Evolutionary conservation across 2,888 invertebrate species (phyloP).

Genomic region (Apantesis nais): DNA sequence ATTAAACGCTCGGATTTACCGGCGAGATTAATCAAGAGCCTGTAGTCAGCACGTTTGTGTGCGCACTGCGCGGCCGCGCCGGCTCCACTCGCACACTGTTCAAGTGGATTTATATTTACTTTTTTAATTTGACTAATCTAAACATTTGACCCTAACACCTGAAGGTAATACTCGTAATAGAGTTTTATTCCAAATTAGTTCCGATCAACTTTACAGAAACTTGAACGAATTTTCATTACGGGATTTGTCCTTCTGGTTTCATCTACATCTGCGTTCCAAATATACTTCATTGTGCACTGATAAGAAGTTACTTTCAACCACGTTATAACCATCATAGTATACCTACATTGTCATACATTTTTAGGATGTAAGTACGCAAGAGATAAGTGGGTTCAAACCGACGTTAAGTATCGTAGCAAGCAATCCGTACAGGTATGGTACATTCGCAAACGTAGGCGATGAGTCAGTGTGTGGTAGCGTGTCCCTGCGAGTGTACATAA

Average conservation of each 20-base stretch:
- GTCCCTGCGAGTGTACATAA: no score
- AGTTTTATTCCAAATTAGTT: no score
- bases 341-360: no score
- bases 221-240: no score
- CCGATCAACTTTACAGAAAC: no score
- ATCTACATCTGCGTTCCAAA: not conserved
- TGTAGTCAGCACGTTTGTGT: constrained; percentile 39
- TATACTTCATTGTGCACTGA: not conserved
- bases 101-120: not conserved
- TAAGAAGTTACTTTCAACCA: not conserved
- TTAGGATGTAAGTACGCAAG: no score
- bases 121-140: not conserved
- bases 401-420: no score
- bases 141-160: not conserved
- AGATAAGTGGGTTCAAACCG: no score
- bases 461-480: no score
- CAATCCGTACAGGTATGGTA: no score
- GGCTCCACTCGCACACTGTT: not conserved
- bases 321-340: not conserved
- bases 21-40: constrained; percentile 70
- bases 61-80: constrained; percentile 13
- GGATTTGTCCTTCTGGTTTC: not conserved
- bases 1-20: constrained; percentile 72
- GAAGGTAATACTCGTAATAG: no score
- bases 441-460: no score